Percentiles rank a stretch among this genome's conserved stretches.
Conservation (phyloP, 2,888 invertebrate species). For the Candidula unifasciata region DNA sequence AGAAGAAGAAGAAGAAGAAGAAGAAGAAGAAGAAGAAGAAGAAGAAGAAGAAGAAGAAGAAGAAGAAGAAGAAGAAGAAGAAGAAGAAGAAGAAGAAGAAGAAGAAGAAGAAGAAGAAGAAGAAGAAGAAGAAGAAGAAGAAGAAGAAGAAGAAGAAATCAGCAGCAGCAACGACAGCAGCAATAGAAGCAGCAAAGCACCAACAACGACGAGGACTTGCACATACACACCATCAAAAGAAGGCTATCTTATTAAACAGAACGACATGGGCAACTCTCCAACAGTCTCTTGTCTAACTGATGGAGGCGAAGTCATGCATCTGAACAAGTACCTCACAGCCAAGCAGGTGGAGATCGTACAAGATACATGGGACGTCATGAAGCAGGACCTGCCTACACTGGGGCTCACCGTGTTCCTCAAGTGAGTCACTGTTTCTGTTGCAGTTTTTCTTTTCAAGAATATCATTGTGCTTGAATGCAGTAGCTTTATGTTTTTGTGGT, state of each 20-base stretch:
- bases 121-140: neutral
- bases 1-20: too few relatives aligned
- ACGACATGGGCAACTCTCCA: constrained; percentile 53
- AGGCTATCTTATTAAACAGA: too few relatives aligned
- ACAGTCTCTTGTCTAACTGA: constrained; percentile 54
- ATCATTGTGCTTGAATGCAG: neutral
- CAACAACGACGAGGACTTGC: too few relatives aligned
- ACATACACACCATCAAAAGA: too few relatives aligned
- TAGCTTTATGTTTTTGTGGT: too few relatives aligned
- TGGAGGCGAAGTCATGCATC: constrained; percentile 52
- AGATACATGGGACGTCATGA: constrained; percentile 68
- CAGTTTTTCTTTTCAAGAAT: neutral
- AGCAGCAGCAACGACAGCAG: too few relatives aligned
- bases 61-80: neutral
- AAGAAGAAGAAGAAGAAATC: neutral
- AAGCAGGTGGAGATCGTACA: constrained; percentile 68
- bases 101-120: neutral
- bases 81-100: neutral
- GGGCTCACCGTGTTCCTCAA: constrained; percentile 65
- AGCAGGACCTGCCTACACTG: constrained; percentile 63
- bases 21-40: too few relatives aligned
- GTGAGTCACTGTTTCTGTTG: constrained; percentile 57
- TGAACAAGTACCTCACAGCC: constrained; percentile 63
- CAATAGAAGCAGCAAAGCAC: too few relatives aligned
- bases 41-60: too few relatives aligned